Evolutionary conservation across 2,113 vertebrate genomes (phyloP).

Genomic region (Mobula hypostoma): DNA sequence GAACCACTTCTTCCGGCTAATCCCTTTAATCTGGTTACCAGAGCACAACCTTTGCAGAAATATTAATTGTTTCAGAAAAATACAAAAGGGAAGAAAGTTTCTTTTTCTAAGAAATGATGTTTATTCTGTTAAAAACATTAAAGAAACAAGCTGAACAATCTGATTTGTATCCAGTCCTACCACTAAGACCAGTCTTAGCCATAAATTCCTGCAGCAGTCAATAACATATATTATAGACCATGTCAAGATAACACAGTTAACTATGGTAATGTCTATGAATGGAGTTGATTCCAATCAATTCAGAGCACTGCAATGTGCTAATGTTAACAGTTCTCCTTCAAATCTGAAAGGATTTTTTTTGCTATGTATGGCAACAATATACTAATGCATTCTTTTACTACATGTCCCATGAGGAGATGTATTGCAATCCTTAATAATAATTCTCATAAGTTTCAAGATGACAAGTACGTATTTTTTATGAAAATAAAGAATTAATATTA

Average conservation of each 20-base stretch:
- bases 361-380: conserved; percentile 68
- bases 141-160: background rate
- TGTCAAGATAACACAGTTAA: conserved; percentile 28
- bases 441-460: conserved; percentile 66
- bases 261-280: conserved; percentile 6
- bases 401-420: conserved; percentile 70
- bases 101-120: background rate
- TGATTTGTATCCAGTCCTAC: background rate
- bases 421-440: conserved; percentile 74
- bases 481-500: conserved; percentile 71
- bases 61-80: conserved; percentile 30
- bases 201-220: conserved; percentile 15
- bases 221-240: background rate
- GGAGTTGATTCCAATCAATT: conserved; percentile 30
- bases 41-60: background rate
- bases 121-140: background rate
- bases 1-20: background rate
- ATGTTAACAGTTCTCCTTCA: conserved; percentile 27
- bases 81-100: background rate
- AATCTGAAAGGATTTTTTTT: conserved; percentile 65
- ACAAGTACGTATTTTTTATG: conserved; percentile 70
- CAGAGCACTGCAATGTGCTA: conserved; percentile 10
- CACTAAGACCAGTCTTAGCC: background rate
- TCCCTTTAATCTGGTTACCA: background rate
- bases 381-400: conserved; percentile 68